Conservation (phyloP, 2,113 vertebrate genomes). For the Platichthys stellatus region DNA sequence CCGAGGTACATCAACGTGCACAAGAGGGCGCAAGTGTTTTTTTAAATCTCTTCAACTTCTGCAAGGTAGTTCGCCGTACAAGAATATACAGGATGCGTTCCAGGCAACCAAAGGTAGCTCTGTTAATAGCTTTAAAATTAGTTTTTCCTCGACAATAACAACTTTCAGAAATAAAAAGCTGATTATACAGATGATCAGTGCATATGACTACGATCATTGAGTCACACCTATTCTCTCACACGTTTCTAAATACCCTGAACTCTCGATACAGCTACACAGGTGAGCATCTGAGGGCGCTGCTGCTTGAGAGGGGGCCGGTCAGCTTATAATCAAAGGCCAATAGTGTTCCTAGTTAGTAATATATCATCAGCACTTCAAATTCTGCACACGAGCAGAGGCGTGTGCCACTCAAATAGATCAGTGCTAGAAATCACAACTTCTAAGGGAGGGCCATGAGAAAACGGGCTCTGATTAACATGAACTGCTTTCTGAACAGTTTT, state of each 20-base stretch:
- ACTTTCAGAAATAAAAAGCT: conserved; percentile 54
- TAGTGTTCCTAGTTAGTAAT: conserved; percentile 50
- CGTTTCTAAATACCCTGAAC: conserved; percentile 60
- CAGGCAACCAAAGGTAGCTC: conserved; percentile 72
- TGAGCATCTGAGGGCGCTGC: conserved; percentile 4
- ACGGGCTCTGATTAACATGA: conserved; percentile 15
- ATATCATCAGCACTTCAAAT: conserved; percentile 48
- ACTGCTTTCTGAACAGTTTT: conserved; percentile 34
- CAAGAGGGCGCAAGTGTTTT: conserved; percentile 66
- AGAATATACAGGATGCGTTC: conserved; percentile 65
- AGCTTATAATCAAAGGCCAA: conserved; percentile 43
- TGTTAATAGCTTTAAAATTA: conserved; percentile 70
- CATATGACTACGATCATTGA: conserved; percentile 67
- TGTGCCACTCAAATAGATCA: conserved; percentile 28
- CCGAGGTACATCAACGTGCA: conserved; percentile 70
- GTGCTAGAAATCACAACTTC: conserved; percentile 15
- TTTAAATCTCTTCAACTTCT: conserved; percentile 61
- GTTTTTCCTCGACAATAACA: conserved; percentile 53
- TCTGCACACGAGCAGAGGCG: conserved; percentile 43
- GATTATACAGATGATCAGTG: conserved; percentile 75
- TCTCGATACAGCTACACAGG: conserved; percentile 45
- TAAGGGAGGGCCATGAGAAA: not conserved
- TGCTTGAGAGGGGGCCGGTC: not conserved
- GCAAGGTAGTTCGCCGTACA: conserved; percentile 59
- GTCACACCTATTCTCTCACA: conserved; percentile 49